phyloP scores from a whole-genome alignment of 2,797 vertebrate genomes.

The Sebastolobus altivelis region DNA sequence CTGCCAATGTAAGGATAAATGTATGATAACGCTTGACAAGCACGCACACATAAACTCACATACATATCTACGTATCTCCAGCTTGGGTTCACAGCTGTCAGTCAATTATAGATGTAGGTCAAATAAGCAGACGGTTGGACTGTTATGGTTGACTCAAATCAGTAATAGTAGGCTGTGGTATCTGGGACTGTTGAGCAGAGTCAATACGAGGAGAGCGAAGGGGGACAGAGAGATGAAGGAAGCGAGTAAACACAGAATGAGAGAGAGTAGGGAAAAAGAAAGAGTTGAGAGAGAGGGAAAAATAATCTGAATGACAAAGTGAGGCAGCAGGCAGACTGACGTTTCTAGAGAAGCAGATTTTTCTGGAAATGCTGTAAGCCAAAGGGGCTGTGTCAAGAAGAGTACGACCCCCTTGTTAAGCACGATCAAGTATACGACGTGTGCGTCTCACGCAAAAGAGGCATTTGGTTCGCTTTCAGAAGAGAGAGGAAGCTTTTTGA shows the following conservation, averaged over 20 bases:
- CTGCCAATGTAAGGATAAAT: slow-evolving; percentile 31
- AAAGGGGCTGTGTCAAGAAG: slow-evolving; percentile 36
- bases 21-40: slow-evolving; percentile 1
- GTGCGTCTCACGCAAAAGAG: slow-evolving; percentile 20
- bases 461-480: slow-evolving; percentile 32
- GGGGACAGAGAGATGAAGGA: slow-evolving; percentile 1
- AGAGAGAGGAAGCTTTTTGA: slow-evolving; percentile 22
- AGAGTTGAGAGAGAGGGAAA: neutral
- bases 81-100: slow-evolving; percentile 54
- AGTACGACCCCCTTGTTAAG: slow-evolving; percentile 34
- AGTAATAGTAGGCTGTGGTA: slow-evolving; percentile 27
- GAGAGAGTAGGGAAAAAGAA: neutral
- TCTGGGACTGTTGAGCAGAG: slow-evolving; percentile 29
- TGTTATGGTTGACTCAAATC: slow-evolving; percentile 47
- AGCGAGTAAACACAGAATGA: slow-evolving; percentile 1
- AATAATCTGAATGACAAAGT: slow-evolving; percentile 6
- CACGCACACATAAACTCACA: neutral
- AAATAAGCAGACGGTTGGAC: slow-evolving; percentile 50
- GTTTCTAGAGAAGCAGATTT: slow-evolving; percentile 40
- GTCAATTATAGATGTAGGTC: slow-evolving; percentile 67
- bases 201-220: slow-evolving; percentile 1
- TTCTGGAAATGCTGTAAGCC: slow-evolving; percentile 32
- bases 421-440: slow-evolving; percentile 19
- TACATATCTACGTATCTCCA: slow-evolving; percentile 14
- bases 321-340: slow-evolving; percentile 26